Conservation (phyloP, 2,888 invertebrate genomes). For the Drosophila hawaiiensis region DNA sequence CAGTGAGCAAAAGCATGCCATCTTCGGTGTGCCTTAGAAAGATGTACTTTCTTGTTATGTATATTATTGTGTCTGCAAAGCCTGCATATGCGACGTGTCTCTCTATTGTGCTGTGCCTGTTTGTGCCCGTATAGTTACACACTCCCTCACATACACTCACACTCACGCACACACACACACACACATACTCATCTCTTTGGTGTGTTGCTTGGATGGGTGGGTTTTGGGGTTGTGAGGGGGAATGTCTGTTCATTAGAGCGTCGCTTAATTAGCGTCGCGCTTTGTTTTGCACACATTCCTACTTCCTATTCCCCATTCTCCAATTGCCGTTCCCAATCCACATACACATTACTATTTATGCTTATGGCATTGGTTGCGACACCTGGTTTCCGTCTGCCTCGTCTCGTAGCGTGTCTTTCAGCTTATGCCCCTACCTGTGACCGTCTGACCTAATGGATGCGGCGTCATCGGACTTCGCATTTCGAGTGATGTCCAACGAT, state of each 20-base stretch:
- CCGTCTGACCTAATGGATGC: slow-evolving; percentile 71
- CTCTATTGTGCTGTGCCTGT: slow-evolving; percentile 40
- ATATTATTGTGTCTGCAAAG: slow-evolving; percentile 35
- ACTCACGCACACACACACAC: neutral
- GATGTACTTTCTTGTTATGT: slow-evolving; percentile 18
- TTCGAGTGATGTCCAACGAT: slow-evolving; percentile 59
- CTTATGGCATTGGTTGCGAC: slow-evolving; percentile 48
- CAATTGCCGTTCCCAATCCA: slow-evolving; percentile 29
- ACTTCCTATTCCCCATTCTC: slow-evolving; percentile 43
- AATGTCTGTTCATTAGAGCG: slow-evolving; percentile 72
- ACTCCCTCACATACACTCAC: neutral
- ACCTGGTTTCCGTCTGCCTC: slow-evolving; percentile 29
- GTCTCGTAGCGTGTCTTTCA: slow-evolving; percentile 6
- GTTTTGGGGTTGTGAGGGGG: neutral
- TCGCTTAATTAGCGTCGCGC: slow-evolving; percentile 72
- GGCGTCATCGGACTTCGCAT: slow-evolving; percentile 66
- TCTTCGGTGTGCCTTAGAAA: neutral
- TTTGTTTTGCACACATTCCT: slow-evolving; percentile 50
- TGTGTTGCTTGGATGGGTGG: neutral
- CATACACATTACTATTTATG: slow-evolving; percentile 40
- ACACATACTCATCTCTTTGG: slow-evolving; percentile 21
- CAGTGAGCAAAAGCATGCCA: neutral
- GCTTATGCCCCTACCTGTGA: slow-evolving; percentile 35
- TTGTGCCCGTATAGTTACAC: slow-evolving; percentile 2
- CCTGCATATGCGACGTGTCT: slow-evolving; percentile 42